These are phyloP conservation scores for Corythoichthys haematopterus DNA, from an alignment of 2,113 vertebrate genomes.

Conservation along the genomic window DNA sequence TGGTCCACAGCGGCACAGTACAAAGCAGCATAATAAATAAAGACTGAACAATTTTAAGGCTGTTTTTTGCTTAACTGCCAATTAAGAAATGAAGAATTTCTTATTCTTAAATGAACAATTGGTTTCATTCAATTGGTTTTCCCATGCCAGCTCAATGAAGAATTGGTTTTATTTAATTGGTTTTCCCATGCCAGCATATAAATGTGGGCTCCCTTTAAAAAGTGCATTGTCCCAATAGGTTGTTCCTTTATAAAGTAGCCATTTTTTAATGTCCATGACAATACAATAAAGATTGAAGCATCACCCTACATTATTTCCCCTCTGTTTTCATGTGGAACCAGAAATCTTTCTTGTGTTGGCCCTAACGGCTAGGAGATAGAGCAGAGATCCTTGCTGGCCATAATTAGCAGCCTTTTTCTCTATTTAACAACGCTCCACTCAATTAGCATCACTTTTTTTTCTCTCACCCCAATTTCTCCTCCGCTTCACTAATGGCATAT, in stretches of 20 bases:
- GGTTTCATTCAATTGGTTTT: too few relatives aligned
- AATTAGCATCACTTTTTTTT: constrained; percentile 55
- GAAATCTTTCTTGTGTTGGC: constrained; percentile 36
- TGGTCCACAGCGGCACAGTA: too few relatives aligned
- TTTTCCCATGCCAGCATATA: not conserved
- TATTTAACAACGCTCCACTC: constrained; percentile 67
- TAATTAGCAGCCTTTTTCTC: constrained; percentile 68
- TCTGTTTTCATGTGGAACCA: constrained; percentile 47
- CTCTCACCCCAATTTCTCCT: constrained; percentile 13
- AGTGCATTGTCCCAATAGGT: not conserved
- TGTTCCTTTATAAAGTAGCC: not conserved
- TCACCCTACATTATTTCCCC: constrained; percentile 35
- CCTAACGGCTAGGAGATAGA: constrained; percentile 15
- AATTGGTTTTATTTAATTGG: too few relatives aligned
- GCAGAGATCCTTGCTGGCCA: constrained; percentile 54
- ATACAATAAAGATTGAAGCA: constrained; percentile 34
- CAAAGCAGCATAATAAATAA: too few relatives aligned
- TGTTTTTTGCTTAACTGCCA: too few relatives aligned
- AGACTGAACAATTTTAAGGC: too few relatives aligned
- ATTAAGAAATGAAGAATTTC: too few relatives aligned
- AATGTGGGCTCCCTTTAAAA: not conserved
- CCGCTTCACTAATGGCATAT: constrained; percentile 35
- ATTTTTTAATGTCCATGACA: not conserved
- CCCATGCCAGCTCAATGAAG: too few relatives aligned
- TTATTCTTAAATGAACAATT: too few relatives aligned